phyloP scores from a whole-genome alignment of 2,888 invertebrate species.

The Phragmatobia fuliginosa region DNA sequence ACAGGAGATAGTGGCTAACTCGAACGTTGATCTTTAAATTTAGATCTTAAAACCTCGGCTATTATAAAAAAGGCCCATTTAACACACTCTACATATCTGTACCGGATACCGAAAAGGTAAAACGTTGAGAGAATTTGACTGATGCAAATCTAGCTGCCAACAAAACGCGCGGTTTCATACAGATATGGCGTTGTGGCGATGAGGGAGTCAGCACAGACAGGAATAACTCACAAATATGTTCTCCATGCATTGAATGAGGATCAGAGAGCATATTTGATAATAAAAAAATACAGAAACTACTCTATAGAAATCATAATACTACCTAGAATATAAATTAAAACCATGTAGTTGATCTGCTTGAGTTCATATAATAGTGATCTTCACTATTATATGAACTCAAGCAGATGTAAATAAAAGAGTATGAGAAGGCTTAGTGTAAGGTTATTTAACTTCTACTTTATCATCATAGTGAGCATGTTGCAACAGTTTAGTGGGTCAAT shows the following conservation, averaged over 20 bases:
- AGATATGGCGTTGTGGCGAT: slow-evolving; percentile 82
- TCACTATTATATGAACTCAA: too few species aligned
- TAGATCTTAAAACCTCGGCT: slow-evolving; percentile 1
- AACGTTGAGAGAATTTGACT: slow-evolving; percentile 80
- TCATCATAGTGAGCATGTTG: too few species aligned
- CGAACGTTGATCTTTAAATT: not conserved
- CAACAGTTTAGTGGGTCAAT: too few species aligned
- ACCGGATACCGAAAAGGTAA: slow-evolving; percentile 61
- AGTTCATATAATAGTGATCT: too few species aligned
- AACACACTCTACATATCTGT: slow-evolving; percentile 80
- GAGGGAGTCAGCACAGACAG: slow-evolving; percentile 63
- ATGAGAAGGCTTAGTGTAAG: too few species aligned
- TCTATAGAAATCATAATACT: too few species aligned
- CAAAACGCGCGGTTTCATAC: slow-evolving; percentile 70
- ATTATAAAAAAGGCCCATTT: slow-evolving; percentile 71
- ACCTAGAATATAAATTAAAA: too few species aligned
- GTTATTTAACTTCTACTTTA: too few species aligned
- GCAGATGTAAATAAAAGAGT: too few species aligned
- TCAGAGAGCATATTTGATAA: slow-evolving; percentile 67
- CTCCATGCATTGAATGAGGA: slow-evolving; percentile 51
- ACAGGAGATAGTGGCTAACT: slow-evolving; percentile 27
- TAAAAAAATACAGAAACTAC: not conserved
- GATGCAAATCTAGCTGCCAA: slow-evolving; percentile 67
- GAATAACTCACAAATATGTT: slow-evolving; percentile 62
- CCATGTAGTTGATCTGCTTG: too few species aligned